Conservation (phyloP, 2,797 vertebrate genomes). For the Eremophila alpestris region DNA sequence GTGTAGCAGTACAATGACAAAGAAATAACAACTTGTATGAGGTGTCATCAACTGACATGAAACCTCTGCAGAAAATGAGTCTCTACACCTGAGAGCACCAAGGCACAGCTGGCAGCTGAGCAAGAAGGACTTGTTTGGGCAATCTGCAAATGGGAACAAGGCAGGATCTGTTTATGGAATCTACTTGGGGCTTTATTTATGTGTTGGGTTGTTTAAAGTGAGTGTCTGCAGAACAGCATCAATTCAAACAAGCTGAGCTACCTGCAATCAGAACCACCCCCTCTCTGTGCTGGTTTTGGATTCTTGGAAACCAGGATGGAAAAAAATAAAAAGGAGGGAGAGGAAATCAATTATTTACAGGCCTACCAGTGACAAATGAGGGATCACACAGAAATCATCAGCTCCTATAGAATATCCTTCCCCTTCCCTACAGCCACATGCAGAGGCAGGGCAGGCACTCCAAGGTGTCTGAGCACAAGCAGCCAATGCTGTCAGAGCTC, state of each 20-base stretch:
- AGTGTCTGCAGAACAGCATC: neutral
- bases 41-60: neutral
- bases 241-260: neutral
- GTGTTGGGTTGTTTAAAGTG: neutral
- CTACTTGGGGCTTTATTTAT: neutral
- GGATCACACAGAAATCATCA: neutral
- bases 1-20: neutral
- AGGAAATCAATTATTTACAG: conserved; percentile 34
- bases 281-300: neutral
- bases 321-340: neutral
- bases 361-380: neutral
- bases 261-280: neutral
- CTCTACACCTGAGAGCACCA: neutral
- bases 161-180: neutral
- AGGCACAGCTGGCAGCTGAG: neutral
- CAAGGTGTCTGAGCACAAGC: neutral
- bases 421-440: neutral
- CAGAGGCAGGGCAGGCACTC: neutral
- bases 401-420: neutral
- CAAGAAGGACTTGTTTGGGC: neutral
- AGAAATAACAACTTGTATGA: neutral
- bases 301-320: neutral
- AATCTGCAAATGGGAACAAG: neutral
- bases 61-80: neutral
- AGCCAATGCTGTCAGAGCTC: accelerated